These are phyloP conservation scores for Porites cylindrica DNA, from an alignment of 92 coral and sea anemone species.

Conservation along the genomic window DNA sequence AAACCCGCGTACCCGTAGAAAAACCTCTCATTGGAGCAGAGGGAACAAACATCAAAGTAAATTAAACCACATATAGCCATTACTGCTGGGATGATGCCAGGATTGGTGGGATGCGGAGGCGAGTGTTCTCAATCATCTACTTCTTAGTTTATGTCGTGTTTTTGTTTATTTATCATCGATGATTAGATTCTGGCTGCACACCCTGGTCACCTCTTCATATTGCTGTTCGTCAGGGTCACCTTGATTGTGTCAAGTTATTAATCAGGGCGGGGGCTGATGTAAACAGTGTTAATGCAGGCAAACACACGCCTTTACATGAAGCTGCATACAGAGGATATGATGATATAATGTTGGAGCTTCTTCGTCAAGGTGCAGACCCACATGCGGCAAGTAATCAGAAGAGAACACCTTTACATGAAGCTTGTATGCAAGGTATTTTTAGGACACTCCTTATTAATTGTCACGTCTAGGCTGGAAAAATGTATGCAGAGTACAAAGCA, in stretches of 20 bases:
- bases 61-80: too few relatives aligned
- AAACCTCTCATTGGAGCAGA: too few relatives aligned
- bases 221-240: constrained; percentile 92
- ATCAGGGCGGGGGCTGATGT: constrained; percentile 90
- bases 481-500: too few relatives aligned
- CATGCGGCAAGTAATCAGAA: constrained; percentile 89
- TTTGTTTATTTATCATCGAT: too few relatives aligned
- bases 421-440: constrained; percentile 93
- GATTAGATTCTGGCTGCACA: constrained; percentile 64
- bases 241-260: constrained; percentile 86
- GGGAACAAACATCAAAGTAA: too few relatives aligned
- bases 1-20: too few relatives aligned
- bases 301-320: constrained; percentile 93
- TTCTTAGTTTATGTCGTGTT: too few relatives aligned
- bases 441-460: too few relatives aligned
- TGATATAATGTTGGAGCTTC: constrained; percentile 66
- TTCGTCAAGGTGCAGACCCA: constrained; percentile 85
- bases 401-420: constrained; percentile 97
- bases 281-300: constrained; percentile 93
- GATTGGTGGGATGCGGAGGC: too few relatives aligned
- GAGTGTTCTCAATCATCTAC: too few relatives aligned
- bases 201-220: constrained; percentile 99
- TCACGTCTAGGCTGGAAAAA: too few relatives aligned
- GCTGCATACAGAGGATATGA: constrained; percentile 95
- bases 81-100: too few relatives aligned